Evolutionary conservation across 2,888 invertebrate genomes (phyloP), one percentile per base, ranked within the genome.

Genomic region (Cinara cedri): DNA sequence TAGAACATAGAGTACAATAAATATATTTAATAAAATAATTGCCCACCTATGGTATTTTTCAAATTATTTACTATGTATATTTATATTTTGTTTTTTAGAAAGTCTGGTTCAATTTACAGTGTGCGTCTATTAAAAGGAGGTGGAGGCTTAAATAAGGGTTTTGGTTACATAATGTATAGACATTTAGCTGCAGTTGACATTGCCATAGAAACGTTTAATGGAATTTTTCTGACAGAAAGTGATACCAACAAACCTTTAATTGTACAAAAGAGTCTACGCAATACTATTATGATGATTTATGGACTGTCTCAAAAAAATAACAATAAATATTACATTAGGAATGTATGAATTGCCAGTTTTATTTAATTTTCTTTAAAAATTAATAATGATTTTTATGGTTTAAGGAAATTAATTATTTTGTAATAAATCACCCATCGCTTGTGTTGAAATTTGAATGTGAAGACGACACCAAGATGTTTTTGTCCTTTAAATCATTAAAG

Each of bases 401-500:
- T 51, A 11, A 78, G 78, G 78, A 70, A 70, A 78, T 78, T 13
- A 49, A 70, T 13, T 60, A 57, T 49, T 78, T 78, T 70, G 60
- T 78, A 11, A 34, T 62, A 19, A 78, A 70, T 42, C 60, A 78
- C 51, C 78, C 78, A 60, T 70, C 78, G 42, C 34, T 78, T 11
- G 49, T 78, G 34, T 51, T 78, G 16, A 78, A 78, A 9, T 78
- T 70, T 51, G 78, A 78, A 51, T 78, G 78, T 62, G 78, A 78
- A 78, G 78, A 78, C 51, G 78, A 78, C 60, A 34, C 49, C 13
- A 78, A 78, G 60, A 34, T 78, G 51, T 78, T 78, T n/a, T 26
- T 78, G n/a, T 78, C 78, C 16, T 78, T 78, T 70, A 78, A 78
- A 78, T 78, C 78, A 68, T 68, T 78, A n/a, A 78, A 78, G 78